Conservation (phyloP, 2,113 vertebrate species). For the Stercorarius parasiticus region DNA sequence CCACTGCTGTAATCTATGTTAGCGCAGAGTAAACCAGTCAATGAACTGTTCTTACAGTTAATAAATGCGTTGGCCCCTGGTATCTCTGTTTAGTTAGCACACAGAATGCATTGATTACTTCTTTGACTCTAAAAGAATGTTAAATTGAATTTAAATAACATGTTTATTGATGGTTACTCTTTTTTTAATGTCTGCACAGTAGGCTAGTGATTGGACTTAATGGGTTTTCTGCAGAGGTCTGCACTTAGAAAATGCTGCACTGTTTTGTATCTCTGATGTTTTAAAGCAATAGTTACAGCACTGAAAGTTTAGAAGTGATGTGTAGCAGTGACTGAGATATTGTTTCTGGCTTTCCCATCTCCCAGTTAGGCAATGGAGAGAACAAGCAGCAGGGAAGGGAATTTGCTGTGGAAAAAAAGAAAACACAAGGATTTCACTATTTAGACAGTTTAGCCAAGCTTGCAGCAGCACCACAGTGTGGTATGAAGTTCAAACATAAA, state of each 20-base stretch:
- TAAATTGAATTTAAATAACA: conserved; percentile 57
- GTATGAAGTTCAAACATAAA: background rate
- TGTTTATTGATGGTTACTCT: conserved; percentile 12
- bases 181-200: background rate
- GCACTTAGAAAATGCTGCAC: background rate
- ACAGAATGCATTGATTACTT: conserved; percentile 30
- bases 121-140: conserved; percentile 25
- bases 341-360: background rate
- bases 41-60: conserved; percentile 24
- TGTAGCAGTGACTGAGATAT: background rate
- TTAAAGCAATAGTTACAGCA: background rate
- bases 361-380: background rate
- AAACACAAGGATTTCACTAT: background rate
- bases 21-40: background rate
- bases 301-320: background rate
- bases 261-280: background rate
- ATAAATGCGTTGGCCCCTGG: conserved; percentile 31
- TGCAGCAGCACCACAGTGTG: background rate
- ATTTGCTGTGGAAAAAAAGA: background rate
- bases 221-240: background rate
- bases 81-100: conserved; percentile 45
- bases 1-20: background rate
- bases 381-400: background rate
- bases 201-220: background rate
- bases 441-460: background rate